Percentiles rank a stretch among this genome's conserved stretches.
Conservation (phyloP, 1,140 invertebrate genomes). For the Ctenoplectra terminalis region DNA sequence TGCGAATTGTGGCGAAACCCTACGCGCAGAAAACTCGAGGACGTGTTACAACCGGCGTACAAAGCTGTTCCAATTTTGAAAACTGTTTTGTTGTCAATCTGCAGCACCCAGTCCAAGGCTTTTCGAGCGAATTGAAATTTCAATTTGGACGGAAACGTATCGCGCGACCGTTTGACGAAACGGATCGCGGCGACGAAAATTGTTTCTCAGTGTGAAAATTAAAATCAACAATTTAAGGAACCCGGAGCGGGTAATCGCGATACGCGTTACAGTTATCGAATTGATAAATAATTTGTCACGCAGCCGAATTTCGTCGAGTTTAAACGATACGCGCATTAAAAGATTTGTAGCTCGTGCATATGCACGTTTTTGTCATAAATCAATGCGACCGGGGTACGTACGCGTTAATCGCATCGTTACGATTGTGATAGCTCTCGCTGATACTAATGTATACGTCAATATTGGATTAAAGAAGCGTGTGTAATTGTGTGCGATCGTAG, state of each 20-base stretch:
- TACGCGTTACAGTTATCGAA: neutral
- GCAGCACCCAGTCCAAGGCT: neutral
- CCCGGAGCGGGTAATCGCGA: neutral
- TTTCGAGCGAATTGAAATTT: neutral
- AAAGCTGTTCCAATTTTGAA: neutral
- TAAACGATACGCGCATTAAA: conserved; percentile 9
- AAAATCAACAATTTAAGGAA: neutral
- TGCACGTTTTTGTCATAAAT: neutral
- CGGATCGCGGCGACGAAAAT: neutral
- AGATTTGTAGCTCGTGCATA: conserved; percentile 24
- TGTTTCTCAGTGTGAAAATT: neutral
- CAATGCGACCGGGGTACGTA: neutral
- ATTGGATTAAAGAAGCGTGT: neutral
- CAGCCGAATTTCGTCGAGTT: neutral
- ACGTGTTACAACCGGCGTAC: neutral
- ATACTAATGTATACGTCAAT: too few species aligned
- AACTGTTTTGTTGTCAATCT: neutral
- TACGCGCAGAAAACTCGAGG: neutral
- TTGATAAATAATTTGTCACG: conserved; percentile 35
- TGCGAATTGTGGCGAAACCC: neutral
- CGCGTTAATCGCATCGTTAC: conserved; percentile 11
- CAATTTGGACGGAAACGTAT: neutral
- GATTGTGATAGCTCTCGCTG: neutral
- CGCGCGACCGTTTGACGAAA: too few species aligned
- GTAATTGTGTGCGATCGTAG: too few species aligned